These are phyloP conservation scores for Wiebesia pumilae DNA, from an alignment of 1,140 invertebrate genomes.

Conservation along the genomic window DNA sequence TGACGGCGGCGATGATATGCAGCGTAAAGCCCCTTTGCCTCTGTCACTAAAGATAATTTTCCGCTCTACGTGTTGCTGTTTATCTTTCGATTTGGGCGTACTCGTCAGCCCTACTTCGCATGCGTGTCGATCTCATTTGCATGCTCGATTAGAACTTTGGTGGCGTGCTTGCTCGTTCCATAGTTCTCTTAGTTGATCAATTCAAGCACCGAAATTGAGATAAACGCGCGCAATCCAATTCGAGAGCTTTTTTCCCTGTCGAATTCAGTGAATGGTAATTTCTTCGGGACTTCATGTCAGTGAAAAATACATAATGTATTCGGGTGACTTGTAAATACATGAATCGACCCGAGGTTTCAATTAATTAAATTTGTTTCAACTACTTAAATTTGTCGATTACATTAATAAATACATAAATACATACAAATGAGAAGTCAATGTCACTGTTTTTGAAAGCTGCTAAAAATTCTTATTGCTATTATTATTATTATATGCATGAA, in stretches of 20 bases:
- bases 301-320: neutral
- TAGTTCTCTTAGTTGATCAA: neutral
- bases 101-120: neutral
- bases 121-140: constrained; percentile 19
- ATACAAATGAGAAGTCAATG: neutral
- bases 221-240: neutral
- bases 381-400: neutral
- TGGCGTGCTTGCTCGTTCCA: neutral
- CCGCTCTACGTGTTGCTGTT: constrained; percentile 5
- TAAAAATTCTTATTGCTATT: neutral
- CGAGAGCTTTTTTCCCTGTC: neutral
- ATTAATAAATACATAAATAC: too few relatives aligned
- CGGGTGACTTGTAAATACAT: neutral
- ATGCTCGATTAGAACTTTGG: constrained; percentile 18
- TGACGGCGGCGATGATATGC: neutral
- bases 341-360: neutral
- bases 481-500: neutral
- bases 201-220: neutral
- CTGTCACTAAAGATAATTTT: constrained; percentile 39
- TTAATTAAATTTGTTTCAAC: too few relatives aligned
- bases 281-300: neutral
- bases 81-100: constrained; percentile 52
- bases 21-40: neutral
- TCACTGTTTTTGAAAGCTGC: neutral
- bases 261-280: neutral